Evolutionary conservation across 2,797 vertebrate genomes (phyloP), one percentile per base, ranked within the genome.

Genomic region (Sphenodon punctatus): DNA sequence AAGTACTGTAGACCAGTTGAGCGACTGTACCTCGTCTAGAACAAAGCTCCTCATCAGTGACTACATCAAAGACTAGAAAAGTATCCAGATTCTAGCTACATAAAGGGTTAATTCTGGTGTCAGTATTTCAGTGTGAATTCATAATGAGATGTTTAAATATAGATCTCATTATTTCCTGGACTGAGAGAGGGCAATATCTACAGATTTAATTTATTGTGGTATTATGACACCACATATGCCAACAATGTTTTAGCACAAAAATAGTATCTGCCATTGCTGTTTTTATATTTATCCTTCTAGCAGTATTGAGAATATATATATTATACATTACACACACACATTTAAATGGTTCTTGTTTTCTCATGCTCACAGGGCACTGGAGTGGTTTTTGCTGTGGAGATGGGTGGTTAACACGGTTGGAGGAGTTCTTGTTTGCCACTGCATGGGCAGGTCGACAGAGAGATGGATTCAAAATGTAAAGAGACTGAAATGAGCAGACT

Each of bases 251-350:
- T 73, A 25, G 23, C 45, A 83, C 55, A 67, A 81, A 88, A 59
- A n/a, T 34, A 81, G 80, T 39, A 81, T 17, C 32, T 25, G 67
- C 43, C 1, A 6, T 32, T 67, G 27, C 42, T 76, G 34, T 36
- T 58, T 69, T 81, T 81, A 60, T 81, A 70, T 77, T 92, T 86
- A 80, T 13, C 20, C 65, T 88, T 92, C 63, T 68, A 85, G 51
- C 38, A 86, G n/a, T 65, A 61, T 13, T 27, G 17, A 11, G 72
- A 17, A 4, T 79, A 73, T n/a, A n/a, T n/a, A n/a, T n/a, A n/a
- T n/a, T n/a, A n/a, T n/a, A n/a, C n/a, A n/a, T n/a, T n/a, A n/a
- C n/a, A n/a, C n/a, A n/a, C n/a, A n/a, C 41, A 5, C 88, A 86
- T 75, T 86, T 41, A 81, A 87, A 81, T 4, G 2, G 39, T 68